These are phyloP conservation scores for Melanerpes aurifrons DNA, from an alignment of 2,113 vertebrate species.

Conservation along the genomic window DNA sequence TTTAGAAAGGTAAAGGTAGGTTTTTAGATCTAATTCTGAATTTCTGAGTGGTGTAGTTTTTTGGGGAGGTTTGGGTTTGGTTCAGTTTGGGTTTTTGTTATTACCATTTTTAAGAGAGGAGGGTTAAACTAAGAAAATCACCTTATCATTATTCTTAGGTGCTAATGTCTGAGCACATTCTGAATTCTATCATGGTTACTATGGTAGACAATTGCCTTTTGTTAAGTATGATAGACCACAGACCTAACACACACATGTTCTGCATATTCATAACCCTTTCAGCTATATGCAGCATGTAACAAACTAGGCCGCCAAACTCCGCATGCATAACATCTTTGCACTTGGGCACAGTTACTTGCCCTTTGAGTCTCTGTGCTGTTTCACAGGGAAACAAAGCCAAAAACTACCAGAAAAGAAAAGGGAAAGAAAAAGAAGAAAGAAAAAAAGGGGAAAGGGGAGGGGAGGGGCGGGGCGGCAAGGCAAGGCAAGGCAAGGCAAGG, in stretches of 20 bases:
- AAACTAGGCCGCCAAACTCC: not conserved
- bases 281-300: not conserved
- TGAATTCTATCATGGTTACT: conserved; percentile 6
- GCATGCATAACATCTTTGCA: not conserved
- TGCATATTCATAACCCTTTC: not conserved
- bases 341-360: not conserved
- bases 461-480: no score
- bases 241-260: not conserved
- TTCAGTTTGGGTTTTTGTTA: not conserved
- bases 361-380: not conserved
- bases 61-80: not conserved
- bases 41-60: not conserved
- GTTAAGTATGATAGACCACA: not conserved
- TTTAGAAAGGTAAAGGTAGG: not conserved
- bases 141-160: not conserved
- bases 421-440: no score
- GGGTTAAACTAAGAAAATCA: not conserved
- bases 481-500: no score
- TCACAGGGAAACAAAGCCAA: no score
- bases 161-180: not conserved
- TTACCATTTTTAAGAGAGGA: not conserved
- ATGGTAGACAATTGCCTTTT: not conserved
- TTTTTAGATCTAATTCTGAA: not conserved
- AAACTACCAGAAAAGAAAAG: no score
- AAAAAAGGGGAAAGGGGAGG: no score